Percentiles rank a stretch among this genome's conserved stretches.
Conservation (phyloP, 1,140 invertebrate genomes). For the Macrobrachium rosenbergii region DNA sequence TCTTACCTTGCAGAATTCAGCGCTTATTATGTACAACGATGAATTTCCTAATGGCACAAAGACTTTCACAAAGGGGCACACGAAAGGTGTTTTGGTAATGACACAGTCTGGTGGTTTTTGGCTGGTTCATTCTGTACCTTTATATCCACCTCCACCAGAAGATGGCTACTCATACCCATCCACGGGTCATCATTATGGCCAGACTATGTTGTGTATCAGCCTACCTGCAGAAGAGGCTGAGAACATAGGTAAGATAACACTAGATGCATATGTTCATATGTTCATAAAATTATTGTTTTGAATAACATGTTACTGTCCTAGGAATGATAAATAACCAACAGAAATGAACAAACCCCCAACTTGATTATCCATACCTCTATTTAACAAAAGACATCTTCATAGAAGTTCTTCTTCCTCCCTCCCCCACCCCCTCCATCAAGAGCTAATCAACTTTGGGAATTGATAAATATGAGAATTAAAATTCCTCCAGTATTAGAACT, state of each 20-base stretch:
- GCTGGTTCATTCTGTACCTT: conserved; percentile 92
- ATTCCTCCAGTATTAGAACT: no score
- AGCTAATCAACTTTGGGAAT: no score
- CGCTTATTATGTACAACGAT: conserved; percentile 86
- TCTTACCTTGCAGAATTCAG: conserved; percentile 62
- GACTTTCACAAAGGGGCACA: conserved; percentile 79
- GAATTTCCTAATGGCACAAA: conserved; percentile 77
- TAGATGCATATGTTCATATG: background rate
- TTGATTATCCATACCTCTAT: no score
- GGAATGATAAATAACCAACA: no score
- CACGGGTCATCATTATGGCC: conserved; percentile 82
- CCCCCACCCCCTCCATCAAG: no score
- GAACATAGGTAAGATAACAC: conserved; percentile 75
- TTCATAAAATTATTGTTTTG: no score
- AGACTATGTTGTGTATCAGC: conserved; percentile 89
- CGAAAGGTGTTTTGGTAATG: conserved; percentile 87
- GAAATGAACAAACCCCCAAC: no score
- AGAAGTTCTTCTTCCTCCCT: no score
- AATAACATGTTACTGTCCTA: no score
- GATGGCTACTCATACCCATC: conserved; percentile 80
- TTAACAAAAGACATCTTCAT: no score
- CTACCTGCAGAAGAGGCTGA: conserved; percentile 78
- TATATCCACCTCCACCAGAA: conserved; percentile 78
- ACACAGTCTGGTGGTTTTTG: conserved; percentile 83
- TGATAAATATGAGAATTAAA: no score